phyloP scores from a whole-genome alignment of 2,888 invertebrate species.

The Lucinisca nassula region DNA sequence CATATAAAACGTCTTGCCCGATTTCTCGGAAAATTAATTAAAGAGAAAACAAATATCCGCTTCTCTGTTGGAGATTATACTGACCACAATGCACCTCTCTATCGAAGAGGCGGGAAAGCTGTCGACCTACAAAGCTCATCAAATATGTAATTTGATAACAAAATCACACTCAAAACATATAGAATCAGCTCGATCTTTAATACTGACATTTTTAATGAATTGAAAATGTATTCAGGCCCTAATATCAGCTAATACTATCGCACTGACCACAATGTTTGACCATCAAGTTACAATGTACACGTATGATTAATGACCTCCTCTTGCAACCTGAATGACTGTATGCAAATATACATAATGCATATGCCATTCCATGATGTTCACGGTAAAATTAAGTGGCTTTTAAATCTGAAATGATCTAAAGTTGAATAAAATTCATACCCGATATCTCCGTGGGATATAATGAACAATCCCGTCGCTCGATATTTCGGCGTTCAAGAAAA shows the following conservation, averaged over 20 bases:
- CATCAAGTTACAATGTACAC: not conserved
- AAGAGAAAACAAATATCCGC: too few relatives aligned
- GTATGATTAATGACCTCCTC: not conserved
- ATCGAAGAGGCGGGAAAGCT: too few relatives aligned
- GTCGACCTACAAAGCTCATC: not conserved
- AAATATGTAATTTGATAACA: not conserved
- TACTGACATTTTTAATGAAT: not conserved
- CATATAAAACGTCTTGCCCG: too few relatives aligned
- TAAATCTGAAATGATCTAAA: too few relatives aligned
- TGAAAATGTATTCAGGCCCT: not conserved
- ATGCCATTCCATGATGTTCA: not conserved
- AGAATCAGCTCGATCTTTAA: not conserved
- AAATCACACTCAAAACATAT: slow-evolving; percentile 1
- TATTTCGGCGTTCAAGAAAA: too few relatives aligned
- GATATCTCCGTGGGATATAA: too few relatives aligned
- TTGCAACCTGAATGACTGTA: not conserved
- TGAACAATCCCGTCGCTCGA: too few relatives aligned
- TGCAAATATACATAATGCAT: not conserved
- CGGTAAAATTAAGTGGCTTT: too few relatives aligned
- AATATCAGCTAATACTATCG: not conserved
- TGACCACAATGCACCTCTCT: too few relatives aligned
- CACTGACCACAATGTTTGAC: not conserved
- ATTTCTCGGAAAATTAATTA: too few relatives aligned
- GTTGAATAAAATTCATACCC: too few relatives aligned
- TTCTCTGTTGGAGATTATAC: too few relatives aligned